Conservation (phyloP, 2,797 vertebrate genomes). For the Anabas testudineus region DNA sequence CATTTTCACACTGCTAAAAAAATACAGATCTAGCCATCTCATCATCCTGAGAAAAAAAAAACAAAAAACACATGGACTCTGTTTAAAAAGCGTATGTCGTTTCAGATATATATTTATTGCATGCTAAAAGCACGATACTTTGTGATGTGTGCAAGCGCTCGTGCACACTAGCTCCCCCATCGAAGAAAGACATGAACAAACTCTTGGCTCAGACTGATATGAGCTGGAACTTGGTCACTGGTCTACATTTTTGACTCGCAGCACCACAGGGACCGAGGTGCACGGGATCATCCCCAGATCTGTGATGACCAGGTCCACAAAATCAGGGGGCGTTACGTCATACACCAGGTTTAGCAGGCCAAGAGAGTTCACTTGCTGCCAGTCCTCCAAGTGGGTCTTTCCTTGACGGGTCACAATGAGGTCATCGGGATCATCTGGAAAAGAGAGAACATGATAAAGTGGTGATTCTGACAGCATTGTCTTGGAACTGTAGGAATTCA, state of each 20-base stretch:
- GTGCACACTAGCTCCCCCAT: constrained; percentile 31
- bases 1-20: not conserved
- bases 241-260: constrained; percentile 96
- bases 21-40: not conserved
- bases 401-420: constrained; percentile 88
- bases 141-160: constrained; percentile 50
- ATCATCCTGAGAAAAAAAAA: constrained; percentile 23
- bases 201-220: constrained; percentile 9
- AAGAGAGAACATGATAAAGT: constrained; percentile 13
- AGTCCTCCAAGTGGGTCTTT: constrained; percentile 85
- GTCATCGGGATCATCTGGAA: constrained; percentile 92
- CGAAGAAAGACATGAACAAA: constrained; percentile 11
- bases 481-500: no score
- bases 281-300: constrained; percentile 99
- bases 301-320: constrained; percentile 98
- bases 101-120: constrained; percentile 85
- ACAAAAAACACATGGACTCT: constrained; percentile 51
- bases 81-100: constrained; percentile 73
- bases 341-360: constrained; percentile 96
- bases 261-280: constrained; percentile 96
- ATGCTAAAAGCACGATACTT: constrained; percentile 75
- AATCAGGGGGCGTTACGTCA: constrained; percentile 95
- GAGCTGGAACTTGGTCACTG: constrained; percentile 77
- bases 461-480: not conserved
- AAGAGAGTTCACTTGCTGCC: constrained; percentile 87